Evolutionary conservation across 1,140 invertebrate species (phyloP), one percentile per base, ranked within the genome.

Genomic region (Lepidurus apus): DNA sequence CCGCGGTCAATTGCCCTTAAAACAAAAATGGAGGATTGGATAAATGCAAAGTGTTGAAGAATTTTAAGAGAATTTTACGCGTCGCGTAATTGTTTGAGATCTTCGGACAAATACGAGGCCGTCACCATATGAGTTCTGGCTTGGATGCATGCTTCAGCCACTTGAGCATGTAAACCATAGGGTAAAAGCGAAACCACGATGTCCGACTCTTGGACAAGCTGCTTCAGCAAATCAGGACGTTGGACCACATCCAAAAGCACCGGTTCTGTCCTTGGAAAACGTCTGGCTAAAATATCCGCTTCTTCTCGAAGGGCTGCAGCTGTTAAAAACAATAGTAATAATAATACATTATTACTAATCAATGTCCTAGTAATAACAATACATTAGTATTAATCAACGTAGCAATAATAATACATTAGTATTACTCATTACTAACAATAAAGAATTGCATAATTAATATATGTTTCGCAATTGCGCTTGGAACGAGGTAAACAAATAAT

Each of bases 101-200:
- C 90, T 0, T 94, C 91, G 7, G 92, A 92, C 34, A 95, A 90
- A 82, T 99, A 99, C 78, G 95, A 98, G 0, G 97, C 96, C 0
- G 98, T 99, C 1, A 99, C 95, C 90, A 99, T 91, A 84, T 99
- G 95, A 0, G 91, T 92, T 73, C 91, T 90, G 77, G 92, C 87
- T 3, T 90, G 88, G 47, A 99, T 96, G 82, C 98, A 99, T 43
- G 91, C 89, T 81, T 92, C 89, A 0, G 97, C 97, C 73, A 91
- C 89, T 24, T 91, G 85, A 4, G 93, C 92, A 84, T 99, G 98
- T 13, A 98, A 86, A 4, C 90, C 87, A 82, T 96, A 97, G 0
- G 98, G 98, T n/a, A 99, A 85, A 11, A 99, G 86, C 0, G 96
- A 98, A 8, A 99, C 90, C 79, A 90, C 91, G 0, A 96, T 87